Evolutionary conservation across 2,888 invertebrate genomes (phyloP), one percentile per base, ranked within the genome.

Genomic region (Xestoiulus laeticollis): DNA sequence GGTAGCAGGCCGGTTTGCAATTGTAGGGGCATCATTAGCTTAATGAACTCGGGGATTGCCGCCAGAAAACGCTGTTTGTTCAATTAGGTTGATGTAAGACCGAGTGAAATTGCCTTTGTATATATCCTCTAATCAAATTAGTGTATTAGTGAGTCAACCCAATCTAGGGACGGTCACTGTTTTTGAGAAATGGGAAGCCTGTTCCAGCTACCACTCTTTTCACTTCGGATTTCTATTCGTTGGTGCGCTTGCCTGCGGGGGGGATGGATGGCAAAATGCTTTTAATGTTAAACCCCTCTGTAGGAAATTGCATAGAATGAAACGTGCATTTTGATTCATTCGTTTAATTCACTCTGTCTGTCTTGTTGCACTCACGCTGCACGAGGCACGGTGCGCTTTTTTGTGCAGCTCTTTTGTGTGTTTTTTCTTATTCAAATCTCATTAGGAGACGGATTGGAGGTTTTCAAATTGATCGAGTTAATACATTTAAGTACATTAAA

Each of bases 11-110:
- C 53, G 53, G 53, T 53, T 53, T 53, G 19, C 53, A 53, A 53
- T 53, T 53, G 53, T 44, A 16, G 86, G 30, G 26, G 30, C 30
- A 43, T 87, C 87, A 87, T 87, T 87, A 87, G 82, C 87, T 87
- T 87, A 87, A 87, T 87, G 87, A 87, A 87, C 87, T 87, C 33
- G 38, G 43, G 78, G 38, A 82, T 68, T 32, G 85, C 38, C 85
- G 32, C 33, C 38, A 44, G 53, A 68, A 86, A 87, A 87, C 26
- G 78, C 87, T 87, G 87, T 68, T 86, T 87, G 87, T 78, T 87
- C 87, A 87, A 87, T 87, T 87, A 87, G 87, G 48, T 78, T 87
- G 87, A 68, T 87, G 87, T 87, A 87, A 87, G 87, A 87, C 87
- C 87, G 53, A 68, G 82, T 87, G 82, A 87, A 87, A 78, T 87